Evolutionary conservation across 64 coral and sea anemone genomes (phyloP).

Genomic region (Porites lutea): DNA sequence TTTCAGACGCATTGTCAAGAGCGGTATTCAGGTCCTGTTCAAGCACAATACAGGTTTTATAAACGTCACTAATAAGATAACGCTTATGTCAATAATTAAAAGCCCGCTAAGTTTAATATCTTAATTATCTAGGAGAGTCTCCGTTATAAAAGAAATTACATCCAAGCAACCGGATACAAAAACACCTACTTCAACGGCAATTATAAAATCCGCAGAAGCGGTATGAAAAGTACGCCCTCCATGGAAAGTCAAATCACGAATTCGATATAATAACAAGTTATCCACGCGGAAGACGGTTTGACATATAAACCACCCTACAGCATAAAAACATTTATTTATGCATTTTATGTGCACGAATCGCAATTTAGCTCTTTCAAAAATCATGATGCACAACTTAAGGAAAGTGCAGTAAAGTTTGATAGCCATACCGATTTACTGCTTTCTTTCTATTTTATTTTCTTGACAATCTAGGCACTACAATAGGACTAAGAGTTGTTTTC

Average conservation of each 20-base stretch:
- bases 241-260: background rate
- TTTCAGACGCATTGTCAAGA: conserved; percentile 37
- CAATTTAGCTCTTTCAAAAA: too few species aligned
- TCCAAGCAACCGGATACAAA: background rate
- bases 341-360: too few species aligned
- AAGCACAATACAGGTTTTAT: background rate
- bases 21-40: conserved; percentile 71
- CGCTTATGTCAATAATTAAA: background rate
- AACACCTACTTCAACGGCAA: background rate
- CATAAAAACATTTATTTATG: too few species aligned
- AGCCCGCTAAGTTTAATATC: background rate
- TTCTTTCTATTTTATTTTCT: background rate
- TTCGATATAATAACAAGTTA: too few species aligned
- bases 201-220: background rate
- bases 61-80: background rate
- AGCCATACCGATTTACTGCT: background rate
- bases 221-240: background rate
- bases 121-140: background rate
- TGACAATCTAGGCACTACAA: background rate
- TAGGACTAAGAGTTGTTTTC: background rate
- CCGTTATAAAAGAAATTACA: background rate
- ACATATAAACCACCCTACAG: too few species aligned
- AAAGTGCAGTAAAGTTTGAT: background rate
- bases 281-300: too few species aligned
- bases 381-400: background rate